Conservation (phyloP, 2,113 vertebrate species). For the Sapajus apella region DNA sequence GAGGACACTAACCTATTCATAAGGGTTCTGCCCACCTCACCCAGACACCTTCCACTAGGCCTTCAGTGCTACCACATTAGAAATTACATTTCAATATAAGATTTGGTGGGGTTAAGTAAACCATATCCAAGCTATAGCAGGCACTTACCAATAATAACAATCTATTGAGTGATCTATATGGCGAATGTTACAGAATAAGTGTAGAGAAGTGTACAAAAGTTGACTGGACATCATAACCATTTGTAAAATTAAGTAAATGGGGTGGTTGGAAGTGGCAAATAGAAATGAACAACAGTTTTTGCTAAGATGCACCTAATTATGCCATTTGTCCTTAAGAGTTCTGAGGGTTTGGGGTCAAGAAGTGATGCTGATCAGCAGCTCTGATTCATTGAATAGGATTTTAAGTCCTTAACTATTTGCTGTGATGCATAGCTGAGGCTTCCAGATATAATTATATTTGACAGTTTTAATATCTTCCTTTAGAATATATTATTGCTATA, state of each 20-base stretch:
- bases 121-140: background rate
- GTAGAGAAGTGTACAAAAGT: background rate
- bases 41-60: background rate
- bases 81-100: background rate
- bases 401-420: background rate
- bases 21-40: background rate
- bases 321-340: background rate
- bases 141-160: background rate
- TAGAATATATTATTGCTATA: background rate
- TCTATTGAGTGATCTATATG: background rate
- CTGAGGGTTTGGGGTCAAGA: background rate
- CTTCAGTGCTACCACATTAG: background rate
- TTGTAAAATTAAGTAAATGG: background rate
- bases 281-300: background rate
- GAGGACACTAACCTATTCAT: background rate
- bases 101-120: background rate
- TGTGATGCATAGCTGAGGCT: background rate
- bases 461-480: conserved; percentile 13
- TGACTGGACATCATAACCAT: background rate
- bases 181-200: background rate
- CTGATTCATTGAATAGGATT: background rate
- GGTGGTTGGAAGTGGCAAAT: background rate
- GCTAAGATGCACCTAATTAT: background rate
- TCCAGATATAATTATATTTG: background rate
- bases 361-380: background rate